These are phyloP conservation scores for Beaufortia kweichowensis DNA, from an alignment of 2,113 vertebrate genomes.

Conservation along the genomic window DNA sequence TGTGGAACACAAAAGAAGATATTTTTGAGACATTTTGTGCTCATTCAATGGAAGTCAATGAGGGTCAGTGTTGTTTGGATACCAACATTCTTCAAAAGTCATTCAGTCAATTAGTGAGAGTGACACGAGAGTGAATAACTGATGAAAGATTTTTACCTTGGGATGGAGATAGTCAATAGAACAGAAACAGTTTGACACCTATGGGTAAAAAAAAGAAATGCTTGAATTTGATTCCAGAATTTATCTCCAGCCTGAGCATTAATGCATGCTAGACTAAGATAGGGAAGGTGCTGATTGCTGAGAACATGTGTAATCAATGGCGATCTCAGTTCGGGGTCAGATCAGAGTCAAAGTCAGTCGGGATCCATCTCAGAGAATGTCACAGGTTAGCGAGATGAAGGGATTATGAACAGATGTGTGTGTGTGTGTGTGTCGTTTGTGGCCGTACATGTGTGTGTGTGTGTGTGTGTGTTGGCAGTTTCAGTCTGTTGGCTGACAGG, in stretches of 20 bases:
- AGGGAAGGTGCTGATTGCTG: not conserved
- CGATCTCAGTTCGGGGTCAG: slow-evolving; percentile 25
- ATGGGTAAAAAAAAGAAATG: slow-evolving; percentile 19
- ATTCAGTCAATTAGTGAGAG: too few relatives aligned
- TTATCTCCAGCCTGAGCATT: not conserved
- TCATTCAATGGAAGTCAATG: too few relatives aligned
- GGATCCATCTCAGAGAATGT: slow-evolving; percentile 44
- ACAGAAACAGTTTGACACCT: too few relatives aligned
- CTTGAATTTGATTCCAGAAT: not conserved
- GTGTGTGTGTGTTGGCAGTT: slow-evolving; percentile 57
- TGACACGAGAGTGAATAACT: too few relatives aligned
- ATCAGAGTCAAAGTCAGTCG: slow-evolving; percentile 29
- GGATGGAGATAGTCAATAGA: too few relatives aligned
- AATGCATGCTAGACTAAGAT: not conserved
- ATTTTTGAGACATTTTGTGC: too few relatives aligned
- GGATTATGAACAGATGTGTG: slow-evolving; percentile 54
- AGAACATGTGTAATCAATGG: not conserved
- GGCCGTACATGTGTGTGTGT: slow-evolving; percentile 41
- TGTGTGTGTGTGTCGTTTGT: slow-evolving; percentile 40
- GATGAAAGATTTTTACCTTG: too few relatives aligned
- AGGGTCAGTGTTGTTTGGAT: too few relatives aligned
- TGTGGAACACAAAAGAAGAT: too few relatives aligned
- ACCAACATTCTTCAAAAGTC: too few relatives aligned
- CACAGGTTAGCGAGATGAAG: slow-evolving; percentile 65
- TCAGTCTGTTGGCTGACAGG: slow-evolving; percentile 68